phyloP scores from a whole-genome alignment of 2,888 invertebrate genomes.

The Ischnus inquisitorius region DNA sequence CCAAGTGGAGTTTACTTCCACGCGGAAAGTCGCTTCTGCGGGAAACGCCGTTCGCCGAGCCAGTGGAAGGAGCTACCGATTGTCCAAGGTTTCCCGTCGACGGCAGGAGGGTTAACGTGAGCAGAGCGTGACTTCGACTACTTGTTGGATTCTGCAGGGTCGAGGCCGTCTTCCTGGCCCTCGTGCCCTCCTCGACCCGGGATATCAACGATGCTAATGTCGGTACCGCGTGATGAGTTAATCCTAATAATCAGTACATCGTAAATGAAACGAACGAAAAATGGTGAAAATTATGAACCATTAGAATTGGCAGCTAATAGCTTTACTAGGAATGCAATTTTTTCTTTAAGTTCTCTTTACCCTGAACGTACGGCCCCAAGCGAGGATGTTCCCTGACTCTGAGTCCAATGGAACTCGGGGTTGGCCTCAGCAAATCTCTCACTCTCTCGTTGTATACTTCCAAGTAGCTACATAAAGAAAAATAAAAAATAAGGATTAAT shows the following conservation, averaged over 20 bases:
- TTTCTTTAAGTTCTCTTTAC: conserved; percentile 83
- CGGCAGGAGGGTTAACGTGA: conserved; percentile 88
- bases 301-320: neutral
- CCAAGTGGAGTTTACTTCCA: conserved; percentile 89
- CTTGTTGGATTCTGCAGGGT: conserved; percentile 91
- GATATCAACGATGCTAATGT: conserved; percentile 87
- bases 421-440: conserved; percentile 89
- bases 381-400: conserved; percentile 93
- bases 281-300: conserved; percentile 15
- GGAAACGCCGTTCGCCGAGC: conserved; percentile 47
- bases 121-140: conserved; percentile 91
- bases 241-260: conserved; percentile 85
- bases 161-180: conserved; percentile 89
- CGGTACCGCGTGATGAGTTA: conserved; percentile 88
- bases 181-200: conserved; percentile 88
- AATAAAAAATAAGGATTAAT: neutral
- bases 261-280: neutral
- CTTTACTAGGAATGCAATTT: neutral
- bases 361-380: conserved; percentile 93
- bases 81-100: conserved; percentile 88
- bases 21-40: conserved; percentile 86
- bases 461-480: conserved; percentile 82
- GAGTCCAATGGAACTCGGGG: conserved; percentile 85
- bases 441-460: conserved; percentile 89
- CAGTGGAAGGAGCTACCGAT: conserved; percentile 75